Evolutionary conservation across 2,113 vertebrate genomes (phyloP), one percentile per base, ranked within the genome.

Genomic region (Myodes glareolus): DNA sequence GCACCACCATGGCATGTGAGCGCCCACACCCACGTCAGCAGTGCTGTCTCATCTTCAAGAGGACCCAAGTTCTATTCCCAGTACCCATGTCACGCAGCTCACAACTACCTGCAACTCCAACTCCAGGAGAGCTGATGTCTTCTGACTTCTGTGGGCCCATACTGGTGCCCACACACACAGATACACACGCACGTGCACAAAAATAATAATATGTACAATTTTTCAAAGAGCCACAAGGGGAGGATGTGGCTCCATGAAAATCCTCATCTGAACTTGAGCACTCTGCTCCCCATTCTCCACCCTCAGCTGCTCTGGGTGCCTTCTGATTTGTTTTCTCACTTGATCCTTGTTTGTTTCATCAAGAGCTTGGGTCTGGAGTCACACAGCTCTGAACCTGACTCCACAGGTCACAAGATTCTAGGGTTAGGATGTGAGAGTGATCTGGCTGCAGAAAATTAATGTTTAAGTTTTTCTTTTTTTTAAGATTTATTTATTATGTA

Each of bases 171-270:
- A 17, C 68, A 70, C 68, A n/a, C 14, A 36, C 33, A 16, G 63
- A 70, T 0, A 65, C 33, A 70, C 33, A 70, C 5, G 2, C 16
- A 19, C 68, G 21, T 7, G 8, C 33, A 70, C 33, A n/a, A 3
- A 73, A 73, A 39, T 39, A 73, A 82, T 82, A 61, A 25, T 29
- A 7, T 4, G 31, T 94, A 90, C 75, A 67, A 2, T 92, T 58
- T 85, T 58, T 90, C 80, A 87, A 80, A 27, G 29, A 65, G 55
- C 96, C 80, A 88, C 68, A 42, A 58, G 96, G 91, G 92, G 94
- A 96, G 52, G 89, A 58, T 95, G 39, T 90, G 67, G 52, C 72
- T 94, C 61, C 42, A 0, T 68, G 90, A 65, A 90, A 91, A 33
- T 58, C 58, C 58, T 58, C 78, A 0, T 93, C n/a, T 61, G 47